Evolutionary conservation across 2,113 vertebrate genomes (phyloP).

Genomic region (Aythya baeri): DNA sequence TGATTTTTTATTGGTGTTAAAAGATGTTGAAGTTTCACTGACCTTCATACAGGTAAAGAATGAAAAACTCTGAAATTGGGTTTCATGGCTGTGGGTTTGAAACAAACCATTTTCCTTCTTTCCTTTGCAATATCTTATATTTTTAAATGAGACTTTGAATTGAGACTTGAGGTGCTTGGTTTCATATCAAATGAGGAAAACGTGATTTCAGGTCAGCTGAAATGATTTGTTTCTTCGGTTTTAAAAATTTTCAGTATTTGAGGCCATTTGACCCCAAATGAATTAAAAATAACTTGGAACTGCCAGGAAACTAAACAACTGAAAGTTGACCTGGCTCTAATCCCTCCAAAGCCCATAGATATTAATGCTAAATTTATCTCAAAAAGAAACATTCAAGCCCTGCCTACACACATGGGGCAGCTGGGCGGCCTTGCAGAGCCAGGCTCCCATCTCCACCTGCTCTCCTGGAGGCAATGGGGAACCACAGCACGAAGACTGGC

Average conservation of each 20-base stretch:
- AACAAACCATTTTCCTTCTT: not conserved
- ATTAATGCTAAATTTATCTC: conserved; percentile 45
- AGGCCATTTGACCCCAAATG: conserved; percentile 6
- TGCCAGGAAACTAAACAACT: conserved; percentile 18
- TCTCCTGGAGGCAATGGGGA: not conserved
- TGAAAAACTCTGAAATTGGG: not conserved
- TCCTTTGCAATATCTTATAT: not conserved
- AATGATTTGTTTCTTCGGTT: not conserved
- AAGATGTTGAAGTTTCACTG: not conserved
- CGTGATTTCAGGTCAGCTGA: not conserved
- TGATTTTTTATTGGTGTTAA: not conserved
- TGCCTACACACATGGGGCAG: not conserved
- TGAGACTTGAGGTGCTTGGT: not conserved
- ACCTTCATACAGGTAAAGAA: not conserved
- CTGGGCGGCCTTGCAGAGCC: not conserved
- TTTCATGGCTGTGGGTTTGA: not conserved
- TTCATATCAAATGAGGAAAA: not conserved
- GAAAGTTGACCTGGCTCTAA: conserved; percentile 10
- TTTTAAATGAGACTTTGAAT: not conserved
- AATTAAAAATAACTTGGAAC: conserved; percentile 27
- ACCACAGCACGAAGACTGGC: fast-evolving
- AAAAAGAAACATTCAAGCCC: not conserved
- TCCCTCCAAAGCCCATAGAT: conserved; percentile 31
- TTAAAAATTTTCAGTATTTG: not conserved
- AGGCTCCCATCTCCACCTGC: not conserved